Evolutionary conservation across 2,888 invertebrate genomes (phyloP), one percentile per base, ranked within the genome.

Genomic region (Ferdinandea cuprea): DNA sequence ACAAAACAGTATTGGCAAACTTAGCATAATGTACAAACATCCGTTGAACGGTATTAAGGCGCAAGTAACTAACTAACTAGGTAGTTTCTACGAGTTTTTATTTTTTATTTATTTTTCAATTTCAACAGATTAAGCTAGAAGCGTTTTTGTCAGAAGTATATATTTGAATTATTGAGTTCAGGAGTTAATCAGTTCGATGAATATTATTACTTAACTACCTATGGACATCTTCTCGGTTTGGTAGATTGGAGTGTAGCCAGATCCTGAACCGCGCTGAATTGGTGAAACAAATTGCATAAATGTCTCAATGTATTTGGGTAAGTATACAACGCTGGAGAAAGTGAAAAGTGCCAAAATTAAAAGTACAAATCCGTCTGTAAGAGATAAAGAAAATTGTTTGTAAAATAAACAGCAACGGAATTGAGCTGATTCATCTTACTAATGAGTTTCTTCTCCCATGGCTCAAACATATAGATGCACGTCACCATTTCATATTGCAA

Each of bases 261-360:
- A 25, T 40, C 40, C 61, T 32, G 58, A 19, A 35, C 74, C 74
- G 50, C 15, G 74, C 15, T 87, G 86, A 7, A 86, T 72, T 4
- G 90, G 90, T 9, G 88, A 88, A 2, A 90, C 65, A 37, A 89
- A 88, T 48, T 89, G 88, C 54, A 90, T 44, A 50, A 90, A 86
- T 0, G 88, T 89, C 54, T 89, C 87, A 63, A 92, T 91, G 85
- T 93, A 93, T 58, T 92, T 92, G 0, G 93, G 93, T 80, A 93
- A 89, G 86, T 93, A 93, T 3, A 92, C 90, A 86, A 91, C 92
- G 37, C 93, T 92, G 0, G 93, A 93, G 87, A 93, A 93, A 11
- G 92, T 88, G 28, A 92, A 89, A 85, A 93, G 91, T 0, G 91
- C 89, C 52, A 92, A 86, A 61, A 93, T 90, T 1, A 92, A 87